These are phyloP conservation scores for Chroicocephalus ridibundus DNA, from an alignment of 2,113 vertebrate species.

Conservation along the genomic window DNA sequence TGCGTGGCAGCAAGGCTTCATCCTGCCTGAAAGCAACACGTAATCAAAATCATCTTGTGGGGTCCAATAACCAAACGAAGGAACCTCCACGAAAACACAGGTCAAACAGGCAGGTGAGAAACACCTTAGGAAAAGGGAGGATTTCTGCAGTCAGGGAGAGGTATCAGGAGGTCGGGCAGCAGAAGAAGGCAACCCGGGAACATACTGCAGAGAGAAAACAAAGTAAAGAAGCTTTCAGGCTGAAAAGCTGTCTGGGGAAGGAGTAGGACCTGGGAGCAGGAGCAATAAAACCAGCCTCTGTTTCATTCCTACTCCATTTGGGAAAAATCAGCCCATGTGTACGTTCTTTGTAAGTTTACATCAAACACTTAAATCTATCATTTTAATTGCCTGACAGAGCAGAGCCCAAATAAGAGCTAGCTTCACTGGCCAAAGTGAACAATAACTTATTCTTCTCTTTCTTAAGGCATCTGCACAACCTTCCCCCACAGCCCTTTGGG, in stretches of 20 bases:
- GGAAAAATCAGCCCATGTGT: background rate
- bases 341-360: background rate
- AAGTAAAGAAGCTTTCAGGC: background rate
- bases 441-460: background rate
- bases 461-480: background rate
- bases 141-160: background rate
- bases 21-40: rapidly evolving
- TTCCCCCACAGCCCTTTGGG: background rate
- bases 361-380: background rate
- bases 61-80: background rate
- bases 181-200: background rate
- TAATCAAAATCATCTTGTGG: background rate
- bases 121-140: background rate
- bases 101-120: background rate
- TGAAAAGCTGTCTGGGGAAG: background rate
- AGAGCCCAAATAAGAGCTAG: background rate
- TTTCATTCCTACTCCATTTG: background rate
- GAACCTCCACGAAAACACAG: background rate
- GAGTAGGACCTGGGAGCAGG: background rate
- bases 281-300: background rate
- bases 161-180: background rate
- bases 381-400: background rate
- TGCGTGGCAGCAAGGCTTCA: background rate
- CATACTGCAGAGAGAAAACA: background rate
- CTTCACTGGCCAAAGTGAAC: background rate